Base-by-base conservation (phyloP, 1,140 invertebrate genomes). In the Diabrotica virgifera region DNA sequence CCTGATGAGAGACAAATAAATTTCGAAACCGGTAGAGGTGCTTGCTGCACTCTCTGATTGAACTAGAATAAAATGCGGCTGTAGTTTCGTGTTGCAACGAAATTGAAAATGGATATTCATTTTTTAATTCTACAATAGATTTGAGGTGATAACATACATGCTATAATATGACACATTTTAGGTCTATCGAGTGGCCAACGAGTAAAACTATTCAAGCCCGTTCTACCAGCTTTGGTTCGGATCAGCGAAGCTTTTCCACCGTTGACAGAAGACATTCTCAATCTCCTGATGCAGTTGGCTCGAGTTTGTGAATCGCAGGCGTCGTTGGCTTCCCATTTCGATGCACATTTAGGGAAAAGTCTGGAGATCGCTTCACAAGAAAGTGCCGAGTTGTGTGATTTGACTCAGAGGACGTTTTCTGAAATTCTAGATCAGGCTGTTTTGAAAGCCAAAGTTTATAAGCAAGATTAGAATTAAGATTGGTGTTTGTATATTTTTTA, bases 231-330 rank as follows among this genome's bases (percentile, higher is more conserved):
- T 0, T 80, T 98, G 24, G 90, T 94, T 2, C 81, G 91, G 50
- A 93, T 98, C 68, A 94, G 93, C 73, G 85, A 89, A 66, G 94
- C 95, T 0, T 98, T 98, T 80, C 96, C 96, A 24, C 93, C 94
- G 2, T 82, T 98, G 4, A 87, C 91, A 37, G 95, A 97, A 66
- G 96, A 98, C 72, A 90, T 92, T 6, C 88, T 92, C 0, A 87
- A 88, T 13, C 82, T 98, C 9, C 77, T 98, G 40, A 84, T 94
- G 72, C 94, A 96, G 78, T 80, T 97, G 35, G 95, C 91, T 6
- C 84, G 92, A 69, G 90, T 97, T 57, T 92, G 91, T 68, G 85
- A 91, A 70, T 94, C 93, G 5, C 91, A 95, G 77, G 87, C 89
- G 0, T 89, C 91, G 10, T 78, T 94, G 9, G 87, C 85, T 75